Evolutionary conservation across 2,113 vertebrate species (phyloP), one percentile per base, ranked within the genome.

Genomic region (Indri indri): DNA sequence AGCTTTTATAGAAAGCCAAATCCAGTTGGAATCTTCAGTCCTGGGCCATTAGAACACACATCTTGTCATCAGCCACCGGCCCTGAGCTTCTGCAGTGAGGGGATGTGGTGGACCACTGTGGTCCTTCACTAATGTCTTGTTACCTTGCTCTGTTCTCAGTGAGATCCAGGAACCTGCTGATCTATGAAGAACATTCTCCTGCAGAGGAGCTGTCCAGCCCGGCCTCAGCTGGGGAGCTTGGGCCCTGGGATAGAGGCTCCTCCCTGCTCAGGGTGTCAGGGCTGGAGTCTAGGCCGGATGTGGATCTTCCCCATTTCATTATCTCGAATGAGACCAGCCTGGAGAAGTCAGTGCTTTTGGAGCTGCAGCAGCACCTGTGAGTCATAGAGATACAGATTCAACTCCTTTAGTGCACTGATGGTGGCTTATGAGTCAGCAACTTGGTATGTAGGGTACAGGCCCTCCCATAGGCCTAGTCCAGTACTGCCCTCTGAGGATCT

Each of bases 81-180:
- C 50, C 45, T 25, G 63, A 93, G 42, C 54, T 37, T 40, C 25
- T 42, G 34, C 52, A 37, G 42, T 4, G 40, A 76, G 45, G 30
- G 54, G 81, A 16, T 30, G 34, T 81, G 37, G 50, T n/a, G 57
- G 85, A 23, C 47, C 70, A 18, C 61, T 37, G 83, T 84, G 83
- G 71, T 37, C 59, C 92, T 32, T 91, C 13, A 20, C 81, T 97
- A 14, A 97, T 18, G 40, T 32, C 54, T 91, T 95, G n/a, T 47
- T 66, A 54, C 90, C 85, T 95, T 74, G 92, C 73, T 97, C 65
- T 91, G 10, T 84, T 16, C 57, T n/a, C 88, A 99, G 99, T 99
- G 91, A 99, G 99, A 94, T 99, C 99, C 83, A 99, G 99, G 93
- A 99, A 97, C 98, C 99, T 99, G 93, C 98, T 99, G 45, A 99